These are phyloP conservation scores for Diaphora mendica DNA, from an alignment of 2,888 invertebrate genomes.

Conservation along the genomic window DNA sequence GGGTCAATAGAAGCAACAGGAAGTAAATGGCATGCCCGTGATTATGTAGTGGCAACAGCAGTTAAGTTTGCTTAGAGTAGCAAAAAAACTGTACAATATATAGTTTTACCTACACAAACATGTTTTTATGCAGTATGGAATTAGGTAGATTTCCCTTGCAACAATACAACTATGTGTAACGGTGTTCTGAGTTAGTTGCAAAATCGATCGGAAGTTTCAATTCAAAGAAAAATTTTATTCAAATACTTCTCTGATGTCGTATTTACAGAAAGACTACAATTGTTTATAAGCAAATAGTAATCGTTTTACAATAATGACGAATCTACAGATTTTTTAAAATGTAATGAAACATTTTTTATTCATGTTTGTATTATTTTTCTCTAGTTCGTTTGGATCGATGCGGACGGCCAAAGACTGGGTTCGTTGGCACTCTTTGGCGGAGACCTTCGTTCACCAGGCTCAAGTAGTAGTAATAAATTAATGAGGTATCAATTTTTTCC, in stretches of 20 bases:
- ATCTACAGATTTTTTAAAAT: not conserved
- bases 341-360: not conserved
- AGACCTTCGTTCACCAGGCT: no score
- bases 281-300: slow-evolving; percentile 8
- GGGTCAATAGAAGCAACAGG: no score
- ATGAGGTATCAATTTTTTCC: not conserved
- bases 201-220: not conserved
- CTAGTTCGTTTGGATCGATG: no score
- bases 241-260: no score
- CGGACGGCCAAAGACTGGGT: no score
- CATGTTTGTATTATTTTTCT: not conserved
- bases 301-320: slow-evolving; percentile 1
- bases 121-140: not conserved
- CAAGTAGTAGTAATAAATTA: not conserved
- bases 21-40: no score
- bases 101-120: not conserved
- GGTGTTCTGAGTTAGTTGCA: not conserved
- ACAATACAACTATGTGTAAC: not conserved
- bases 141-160: not conserved
- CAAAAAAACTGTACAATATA: not conserved
- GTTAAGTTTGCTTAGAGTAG: not conserved
- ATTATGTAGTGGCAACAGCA: not conserved
- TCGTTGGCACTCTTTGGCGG: no score
- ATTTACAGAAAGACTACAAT: not conserved
- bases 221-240: no score